Conservation (phyloP, 2,113 vertebrate genomes). For the Micromys minutus region DNA sequence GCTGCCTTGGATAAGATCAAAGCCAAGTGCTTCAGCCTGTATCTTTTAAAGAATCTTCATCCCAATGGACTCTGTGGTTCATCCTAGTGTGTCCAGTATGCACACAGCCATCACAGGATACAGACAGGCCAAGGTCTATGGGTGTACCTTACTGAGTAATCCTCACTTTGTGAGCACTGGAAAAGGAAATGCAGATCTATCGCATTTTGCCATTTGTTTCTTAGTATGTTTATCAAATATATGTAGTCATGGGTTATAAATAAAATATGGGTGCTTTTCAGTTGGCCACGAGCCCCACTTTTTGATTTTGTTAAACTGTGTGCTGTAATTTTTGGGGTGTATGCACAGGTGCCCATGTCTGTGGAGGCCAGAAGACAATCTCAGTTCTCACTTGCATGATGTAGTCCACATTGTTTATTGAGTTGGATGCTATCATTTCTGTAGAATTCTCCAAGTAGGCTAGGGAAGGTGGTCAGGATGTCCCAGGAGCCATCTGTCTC, state of each 20-base stretch:
- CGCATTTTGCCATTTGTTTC: neutral
- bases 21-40: neutral
- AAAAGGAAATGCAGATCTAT: neutral
- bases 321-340: neutral
- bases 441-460: neutral
- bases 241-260: neutral
- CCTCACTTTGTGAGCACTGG: fast-evolving
- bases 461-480: neutral
- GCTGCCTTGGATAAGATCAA: constrained; percentile 50
- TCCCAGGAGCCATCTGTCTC: neutral
- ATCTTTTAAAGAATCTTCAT: neutral
- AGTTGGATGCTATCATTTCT: neutral
- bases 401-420: neutral
- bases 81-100: neutral
- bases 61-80: neutral
- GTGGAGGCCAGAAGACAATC: neutral
- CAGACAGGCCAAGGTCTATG: neutral
- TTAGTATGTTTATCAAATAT: neutral
- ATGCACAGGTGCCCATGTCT: neutral
- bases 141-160: neutral
- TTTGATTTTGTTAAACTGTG: fast-evolving
- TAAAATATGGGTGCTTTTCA: neutral
- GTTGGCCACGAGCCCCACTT: neutral
- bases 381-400: neutral
- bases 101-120: fast-evolving